These are phyloP conservation scores for Orchestia grillus DNA, from an alignment of 1,140 invertebrate genomes.

Conservation along the genomic window DNA sequence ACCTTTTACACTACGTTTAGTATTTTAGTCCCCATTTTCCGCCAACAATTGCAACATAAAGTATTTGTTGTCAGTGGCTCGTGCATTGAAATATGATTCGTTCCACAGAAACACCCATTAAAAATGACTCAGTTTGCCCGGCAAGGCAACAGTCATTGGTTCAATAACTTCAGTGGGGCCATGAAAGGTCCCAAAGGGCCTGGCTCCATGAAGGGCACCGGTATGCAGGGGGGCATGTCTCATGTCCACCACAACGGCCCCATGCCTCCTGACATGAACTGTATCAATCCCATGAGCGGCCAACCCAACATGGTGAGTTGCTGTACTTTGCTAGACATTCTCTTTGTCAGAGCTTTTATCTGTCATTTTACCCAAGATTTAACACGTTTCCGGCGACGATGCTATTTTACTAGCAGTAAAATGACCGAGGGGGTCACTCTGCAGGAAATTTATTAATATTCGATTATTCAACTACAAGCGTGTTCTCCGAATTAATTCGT, in stretches of 20 bases:
- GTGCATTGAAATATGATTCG: constrained; percentile 63
- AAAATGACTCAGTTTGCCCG: constrained; percentile 89
- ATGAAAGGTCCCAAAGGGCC: constrained; percentile 64
- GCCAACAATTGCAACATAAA: too few relatives aligned
- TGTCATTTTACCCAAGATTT: too few relatives aligned
- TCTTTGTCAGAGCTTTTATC: too few relatives aligned
- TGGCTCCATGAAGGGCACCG: constrained; percentile 51
- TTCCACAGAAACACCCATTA: constrained; percentile 84
- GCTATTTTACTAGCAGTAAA: too few relatives aligned
- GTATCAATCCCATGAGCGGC: constrained; percentile 51
- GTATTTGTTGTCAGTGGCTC: background rate
- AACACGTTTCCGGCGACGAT: too few relatives aligned
- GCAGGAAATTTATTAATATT: too few relatives aligned
- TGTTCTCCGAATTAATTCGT: background rate
- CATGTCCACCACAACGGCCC: constrained; percentile 54
- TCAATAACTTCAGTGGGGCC: constrained; percentile 69
- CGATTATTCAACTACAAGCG: background rate
- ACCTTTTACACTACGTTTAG: too few relatives aligned
- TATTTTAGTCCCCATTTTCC: too few relatives aligned
- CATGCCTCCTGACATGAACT: constrained; percentile 58
- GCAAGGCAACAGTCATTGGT: constrained; percentile 72
- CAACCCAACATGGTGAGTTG: constrained; percentile 67
- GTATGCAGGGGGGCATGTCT: constrained; percentile 32
- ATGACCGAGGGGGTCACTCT: too few relatives aligned
- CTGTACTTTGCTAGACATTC: too few relatives aligned